Base-by-base conservation (phyloP, 2,888 invertebrate species). In the Anarsia innoxiella region DNA sequence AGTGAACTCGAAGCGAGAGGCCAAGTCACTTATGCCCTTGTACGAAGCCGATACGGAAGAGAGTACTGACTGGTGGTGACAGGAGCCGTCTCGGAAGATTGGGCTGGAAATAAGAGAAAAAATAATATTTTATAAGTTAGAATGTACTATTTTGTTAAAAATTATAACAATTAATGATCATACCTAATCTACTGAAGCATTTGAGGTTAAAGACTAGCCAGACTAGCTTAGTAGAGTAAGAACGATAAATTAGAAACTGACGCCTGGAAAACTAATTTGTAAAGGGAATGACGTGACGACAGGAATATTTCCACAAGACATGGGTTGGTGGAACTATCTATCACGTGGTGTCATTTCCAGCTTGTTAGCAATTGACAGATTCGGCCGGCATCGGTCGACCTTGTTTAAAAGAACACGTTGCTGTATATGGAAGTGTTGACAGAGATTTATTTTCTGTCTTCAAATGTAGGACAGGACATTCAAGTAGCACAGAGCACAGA, bases 31-130 rank as follows among this genome's bases (percentile, higher is more conserved):
- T 68, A 88, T 84, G 40, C 91, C 91, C 64, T 92, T 91, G 69
- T 94, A 93, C 2, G 93, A 92, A 54, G 92, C 92, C 39, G 93
- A 93, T 53, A 94, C 87, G 36, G 93, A 93, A 44, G 92, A 92
- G 45, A 94, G 84, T 41, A 94, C 92, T 70, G 94, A 93, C 48
- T 90, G 88, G 75, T 91, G 91, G 70, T 93, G 92, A 70, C 92
- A 93, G 66, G 89, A 87, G 51, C 91, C 89, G 88, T 94, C 94
- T 85, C 93, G 89, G 73, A 93, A 94, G 63, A 84, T 82, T 53
- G 84, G 84, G 69, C 91, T 92, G 75, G 39, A 78, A 84, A 44
- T 37, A 46, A n/a, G n/a, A n/a, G n/a, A n/a, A n/a, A n/a, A n/a
- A n/a, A 19, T 19, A 19, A 6, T 19, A 19, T 19, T 19, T 5